Evolutionary conservation across 2,113 vertebrate genomes (phyloP).

Genomic region (Merops nubicus): DNA sequence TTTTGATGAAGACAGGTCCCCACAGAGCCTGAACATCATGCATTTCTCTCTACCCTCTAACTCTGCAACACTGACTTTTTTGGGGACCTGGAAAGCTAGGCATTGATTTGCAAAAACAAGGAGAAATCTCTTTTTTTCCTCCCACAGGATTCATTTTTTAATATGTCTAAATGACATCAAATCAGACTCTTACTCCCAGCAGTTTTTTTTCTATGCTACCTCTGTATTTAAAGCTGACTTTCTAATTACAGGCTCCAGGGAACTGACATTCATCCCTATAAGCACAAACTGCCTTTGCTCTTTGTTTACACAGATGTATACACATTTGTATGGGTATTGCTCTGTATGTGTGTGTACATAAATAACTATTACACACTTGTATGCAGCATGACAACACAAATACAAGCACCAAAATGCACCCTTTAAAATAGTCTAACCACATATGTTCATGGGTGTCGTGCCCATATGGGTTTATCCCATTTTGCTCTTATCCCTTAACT

Average conservation of each 20-base stretch:
- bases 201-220: neutral
- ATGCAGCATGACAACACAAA: neutral
- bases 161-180: neutral
- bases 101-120: neutral
- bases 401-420: neutral
- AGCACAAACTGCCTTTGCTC: neutral
- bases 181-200: neutral
- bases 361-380: neutral
- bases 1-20: neutral
- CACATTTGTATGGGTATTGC: neutral
- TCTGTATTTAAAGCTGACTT: neutral
- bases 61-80: neutral
- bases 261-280: neutral
- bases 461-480: neutral
- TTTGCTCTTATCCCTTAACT: neutral
- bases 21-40: neutral
- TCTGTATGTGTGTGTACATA: neutral
- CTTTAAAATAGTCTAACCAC: neutral
- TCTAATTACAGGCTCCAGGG: neutral
- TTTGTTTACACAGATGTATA: neutral
- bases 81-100: neutral
- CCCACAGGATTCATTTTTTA: neutral
- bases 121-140: neutral
- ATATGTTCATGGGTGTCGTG: no score
- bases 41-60: neutral